phyloP scores from a whole-genome alignment of 2,888 invertebrate genomes.

The Halictus ligatus region DNA sequence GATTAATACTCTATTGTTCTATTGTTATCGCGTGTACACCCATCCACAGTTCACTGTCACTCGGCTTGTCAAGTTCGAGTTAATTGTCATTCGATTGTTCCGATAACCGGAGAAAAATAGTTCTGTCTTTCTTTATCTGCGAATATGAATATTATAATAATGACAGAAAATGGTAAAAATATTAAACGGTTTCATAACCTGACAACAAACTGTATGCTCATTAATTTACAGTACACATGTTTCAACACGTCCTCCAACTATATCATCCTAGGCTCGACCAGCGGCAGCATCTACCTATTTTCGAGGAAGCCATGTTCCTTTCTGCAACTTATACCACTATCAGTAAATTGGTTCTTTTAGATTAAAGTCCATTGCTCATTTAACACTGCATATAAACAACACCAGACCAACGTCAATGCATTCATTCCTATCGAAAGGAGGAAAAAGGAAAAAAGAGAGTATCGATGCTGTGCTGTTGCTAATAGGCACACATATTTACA shows the following conservation, averaged over 20 bases:
- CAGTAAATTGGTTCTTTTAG: conserved; percentile 85
- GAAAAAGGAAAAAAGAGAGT: too few relatives aligned
- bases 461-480: too few relatives aligned
- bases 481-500: too few relatives aligned
- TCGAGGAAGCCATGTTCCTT: conserved; percentile 90
- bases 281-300: conserved; percentile 93
- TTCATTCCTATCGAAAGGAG: too few relatives aligned
- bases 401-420: background rate
- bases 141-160: background rate
- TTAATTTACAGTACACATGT: conserved; percentile 84
- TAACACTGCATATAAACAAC: background rate
- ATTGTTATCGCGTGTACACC: background rate
- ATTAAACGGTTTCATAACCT: background rate
- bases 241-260: conserved; percentile 90
- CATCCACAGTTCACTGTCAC: background rate
- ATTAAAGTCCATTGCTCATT: background rate
- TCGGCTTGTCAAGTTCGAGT: background rate
- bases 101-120: background rate
- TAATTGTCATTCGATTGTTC: background rate
- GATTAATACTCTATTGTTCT: background rate
- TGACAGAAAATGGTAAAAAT: background rate
- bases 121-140: background rate
- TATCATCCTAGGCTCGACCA: conserved; percentile 92
- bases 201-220: background rate
- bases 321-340: conserved; percentile 91